phyloP scores from a whole-genome alignment of 2,888 invertebrate genomes.

The Tubulanus polymorphus region DNA sequence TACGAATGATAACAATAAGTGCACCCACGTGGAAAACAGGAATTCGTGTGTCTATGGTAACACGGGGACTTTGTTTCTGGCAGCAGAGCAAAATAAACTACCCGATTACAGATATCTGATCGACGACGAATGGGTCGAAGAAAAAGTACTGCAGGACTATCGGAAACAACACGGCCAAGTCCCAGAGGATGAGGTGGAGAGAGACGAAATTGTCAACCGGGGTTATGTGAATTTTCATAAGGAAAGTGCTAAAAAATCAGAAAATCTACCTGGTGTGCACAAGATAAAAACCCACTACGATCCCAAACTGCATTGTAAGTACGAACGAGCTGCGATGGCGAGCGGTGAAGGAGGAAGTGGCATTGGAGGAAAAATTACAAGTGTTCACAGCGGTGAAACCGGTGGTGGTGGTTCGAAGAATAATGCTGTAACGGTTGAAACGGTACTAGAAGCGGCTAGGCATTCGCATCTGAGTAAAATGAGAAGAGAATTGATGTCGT shows the following conservation, averaged over 20 bases:
- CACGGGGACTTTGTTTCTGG: neutral
- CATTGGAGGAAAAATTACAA: neutral
- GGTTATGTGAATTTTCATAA: neutral
- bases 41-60: conserved; percentile 1
- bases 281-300: conserved; percentile 1
- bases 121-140: neutral
- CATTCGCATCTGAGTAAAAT: conserved; percentile 1
- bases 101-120: neutral
- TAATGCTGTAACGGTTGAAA: neutral
- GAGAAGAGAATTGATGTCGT: neutral
- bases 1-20: neutral
- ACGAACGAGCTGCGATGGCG: neutral
- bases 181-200: neutral
- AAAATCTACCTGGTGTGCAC: conserved; percentile 1
- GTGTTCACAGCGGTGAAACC: neutral
- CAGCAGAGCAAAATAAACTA: neutral
- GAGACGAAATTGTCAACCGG: neutral
- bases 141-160: neutral
- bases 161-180: neutral
- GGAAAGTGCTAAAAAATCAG: conserved; percentile 1
- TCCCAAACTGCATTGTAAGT: neutral
- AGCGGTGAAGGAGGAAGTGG: neutral
- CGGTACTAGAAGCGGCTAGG: neutral
- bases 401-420: neutral
- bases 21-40: neutral